Evolutionary conservation across 2,888 invertebrate genomes (phyloP).

Genomic region (Drosophila histrio): DNA sequence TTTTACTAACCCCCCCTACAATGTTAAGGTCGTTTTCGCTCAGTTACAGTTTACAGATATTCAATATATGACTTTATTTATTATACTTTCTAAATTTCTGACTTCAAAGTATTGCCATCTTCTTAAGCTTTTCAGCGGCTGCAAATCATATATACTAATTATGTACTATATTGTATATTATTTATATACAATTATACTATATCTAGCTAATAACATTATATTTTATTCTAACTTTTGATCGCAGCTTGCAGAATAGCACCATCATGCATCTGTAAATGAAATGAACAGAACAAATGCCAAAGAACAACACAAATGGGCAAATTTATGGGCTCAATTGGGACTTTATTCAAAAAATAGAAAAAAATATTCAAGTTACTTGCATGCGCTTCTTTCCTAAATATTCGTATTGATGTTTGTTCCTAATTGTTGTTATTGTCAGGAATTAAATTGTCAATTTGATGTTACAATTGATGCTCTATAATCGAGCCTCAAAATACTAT

Average conservation of each 20-base stretch:
- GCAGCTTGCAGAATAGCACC: conserved; percentile 85
- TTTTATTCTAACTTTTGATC: conserved; percentile 60
- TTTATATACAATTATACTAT: conserved; percentile 3
- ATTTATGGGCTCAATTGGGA: conserved; percentile 21
- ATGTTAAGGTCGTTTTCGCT: conserved; percentile 16
- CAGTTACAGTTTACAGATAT: conserved; percentile 3
- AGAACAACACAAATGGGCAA: not conserved
- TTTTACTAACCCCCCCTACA: conserved; percentile 18
- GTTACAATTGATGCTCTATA: conserved; percentile 36
- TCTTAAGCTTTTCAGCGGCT: conserved; percentile 58
- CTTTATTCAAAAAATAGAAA: conserved; percentile 4
- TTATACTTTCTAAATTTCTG: conserved; percentile 7
- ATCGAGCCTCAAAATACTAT: not conserved
- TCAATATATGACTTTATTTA: conserved; percentile 6
- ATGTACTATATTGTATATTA: not conserved
- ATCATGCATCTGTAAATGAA: conserved; percentile 84
- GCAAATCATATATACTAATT: conserved; percentile 1
- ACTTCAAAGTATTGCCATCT: conserved; percentile 78
- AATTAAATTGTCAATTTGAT: conserved; percentile 30
- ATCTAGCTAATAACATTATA: conserved; percentile 54
- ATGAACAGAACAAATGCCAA: conserved; percentile 23
- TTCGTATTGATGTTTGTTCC: conserved; percentile 38
- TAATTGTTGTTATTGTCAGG: conserved; percentile 42
- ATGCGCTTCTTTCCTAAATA: conserved; percentile 38
- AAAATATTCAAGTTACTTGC: conserved; percentile 37